phyloP scores from a whole-genome alignment of 2,888 invertebrate species.

The Teinopalpus imperialis region DNA sequence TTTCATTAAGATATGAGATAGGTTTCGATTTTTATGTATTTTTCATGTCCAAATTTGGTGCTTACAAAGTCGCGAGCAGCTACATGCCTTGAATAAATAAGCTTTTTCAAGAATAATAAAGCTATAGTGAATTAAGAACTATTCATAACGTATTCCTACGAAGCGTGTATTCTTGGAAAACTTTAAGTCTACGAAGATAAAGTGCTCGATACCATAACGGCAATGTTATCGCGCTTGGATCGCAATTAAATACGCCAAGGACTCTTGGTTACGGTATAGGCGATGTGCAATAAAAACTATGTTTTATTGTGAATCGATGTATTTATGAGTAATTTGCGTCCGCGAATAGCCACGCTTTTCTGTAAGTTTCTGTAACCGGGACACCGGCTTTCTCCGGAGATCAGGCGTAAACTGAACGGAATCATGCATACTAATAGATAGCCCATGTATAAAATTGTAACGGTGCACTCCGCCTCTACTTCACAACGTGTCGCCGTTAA shows the following conservation, averaged over 20 bases:
- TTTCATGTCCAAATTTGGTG: slow-evolving; percentile 18
- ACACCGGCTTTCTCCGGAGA: slow-evolving; percentile 69
- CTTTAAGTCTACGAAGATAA: slow-evolving; percentile 24
- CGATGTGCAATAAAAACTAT: slow-evolving; percentile 50
- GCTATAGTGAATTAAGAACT: slow-evolving; percentile 9
- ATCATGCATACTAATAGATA: slow-evolving; percentile 70
- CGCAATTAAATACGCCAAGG: slow-evolving; percentile 56
- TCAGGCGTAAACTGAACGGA: slow-evolving; percentile 62
- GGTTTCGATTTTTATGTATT: slow-evolving; percentile 15
- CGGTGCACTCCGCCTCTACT: slow-evolving; percentile 64
- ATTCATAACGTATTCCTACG: slow-evolving; percentile 16
- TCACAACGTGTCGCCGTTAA: slow-evolving; percentile 53
- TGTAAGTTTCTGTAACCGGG: slow-evolving; percentile 63
- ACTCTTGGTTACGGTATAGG: slow-evolving; percentile 49
- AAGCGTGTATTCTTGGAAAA: slow-evolving; percentile 19
- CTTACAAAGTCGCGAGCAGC: slow-evolving; percentile 2
- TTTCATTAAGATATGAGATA: slow-evolving; percentile 17
- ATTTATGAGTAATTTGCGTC: slow-evolving; percentile 63
- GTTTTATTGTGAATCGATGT: slow-evolving; percentile 57
- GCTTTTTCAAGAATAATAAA: slow-evolving; percentile 13
- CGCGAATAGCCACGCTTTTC: slow-evolving; percentile 51
- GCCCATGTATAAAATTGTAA: slow-evolving; percentile 70
- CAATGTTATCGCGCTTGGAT: slow-evolving; percentile 49
- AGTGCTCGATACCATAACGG: slow-evolving; percentile 24
- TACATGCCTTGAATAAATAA: slow-evolving; percentile 16